Percentiles rank a stretch among this genome's conserved stretches.
These are phyloP conservation scores for Meteorus sp. DNA, from an alignment of 1,140 invertebrate species.

Conservation along the genomic window DNA sequence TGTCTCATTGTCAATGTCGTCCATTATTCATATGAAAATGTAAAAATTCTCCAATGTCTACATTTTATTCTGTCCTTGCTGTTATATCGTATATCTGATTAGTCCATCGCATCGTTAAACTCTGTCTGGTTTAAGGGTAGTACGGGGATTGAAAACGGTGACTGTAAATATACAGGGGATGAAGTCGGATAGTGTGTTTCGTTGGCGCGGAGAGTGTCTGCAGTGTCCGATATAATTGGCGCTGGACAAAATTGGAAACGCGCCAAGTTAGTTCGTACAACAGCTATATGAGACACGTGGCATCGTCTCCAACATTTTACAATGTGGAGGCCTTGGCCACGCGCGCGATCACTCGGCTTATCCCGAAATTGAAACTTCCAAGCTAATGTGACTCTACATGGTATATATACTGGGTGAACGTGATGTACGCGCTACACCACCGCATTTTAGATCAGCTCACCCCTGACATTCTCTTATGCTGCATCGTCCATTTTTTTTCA, in stretches of 20 bases:
- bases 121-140: no score
- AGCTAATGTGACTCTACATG: neutral
- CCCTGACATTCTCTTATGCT: neutral
- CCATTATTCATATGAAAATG: no score
- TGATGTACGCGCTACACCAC: neutral
- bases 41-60: no score
- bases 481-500: neutral
- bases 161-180: neutral
- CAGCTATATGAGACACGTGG: neutral
- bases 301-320: neutral
- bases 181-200: neutral
- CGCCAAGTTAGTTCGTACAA: slow-evolving; percentile 13
- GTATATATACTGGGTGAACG: neutral
- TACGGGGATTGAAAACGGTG: slow-evolving; percentile 3
- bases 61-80: no score
- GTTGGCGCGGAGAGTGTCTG: neutral
- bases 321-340: neutral
- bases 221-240: slow-evolving; percentile 27
- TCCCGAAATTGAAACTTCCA: slow-evolving; percentile 27
- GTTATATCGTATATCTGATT: no score
- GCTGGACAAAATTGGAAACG: slow-evolving; percentile 24
- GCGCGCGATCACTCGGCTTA: neutral
- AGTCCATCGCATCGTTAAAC: no score
- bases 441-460: no score
- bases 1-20: no score